These are phyloP conservation scores for Penaeus vannamei DNA, from an alignment of 1,140 invertebrate genomes.

Conservation along the genomic window DNA sequence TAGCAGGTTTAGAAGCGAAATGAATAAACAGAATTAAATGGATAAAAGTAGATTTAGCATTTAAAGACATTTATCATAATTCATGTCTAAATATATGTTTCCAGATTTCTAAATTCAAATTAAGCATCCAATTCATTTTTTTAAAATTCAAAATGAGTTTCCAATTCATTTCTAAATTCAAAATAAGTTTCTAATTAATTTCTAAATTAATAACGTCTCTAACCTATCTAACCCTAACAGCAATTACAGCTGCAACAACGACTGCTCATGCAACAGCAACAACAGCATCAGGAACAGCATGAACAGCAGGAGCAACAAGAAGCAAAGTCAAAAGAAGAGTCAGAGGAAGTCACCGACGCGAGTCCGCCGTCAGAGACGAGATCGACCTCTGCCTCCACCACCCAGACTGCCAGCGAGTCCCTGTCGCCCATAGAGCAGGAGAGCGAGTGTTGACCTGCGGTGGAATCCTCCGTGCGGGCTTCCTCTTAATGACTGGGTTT, in stretches of 20 bases:
- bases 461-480: background rate
- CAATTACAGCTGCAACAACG: slow-evolving; percentile 63
- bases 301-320: slow-evolving; percentile 25
- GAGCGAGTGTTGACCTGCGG: slow-evolving; percentile 39
- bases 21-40: background rate
- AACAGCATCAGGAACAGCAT: slow-evolving; percentile 25
- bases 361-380: background rate
- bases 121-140: background rate
- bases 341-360: background rate
- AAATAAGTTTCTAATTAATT: background rate
- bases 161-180: background rate
- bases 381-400: background rate
- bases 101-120: background rate
- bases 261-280: slow-evolving; percentile 54
- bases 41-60: background rate
- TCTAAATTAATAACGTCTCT: background rate
- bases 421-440: slow-evolving; percentile 45
- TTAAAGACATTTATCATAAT: too few relatives aligned
- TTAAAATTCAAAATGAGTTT: too few relatives aligned
- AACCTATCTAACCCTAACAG: slow-evolving; percentile 30
- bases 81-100: background rate
- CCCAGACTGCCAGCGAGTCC: background rate
- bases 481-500: too few relatives aligned
- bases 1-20: background rate
- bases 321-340: background rate